Evolutionary conservation across 2,797 vertebrate genomes (phyloP), one percentile per base, ranked within the genome.

Genomic region (Eleutherodactylus coqui): DNA sequence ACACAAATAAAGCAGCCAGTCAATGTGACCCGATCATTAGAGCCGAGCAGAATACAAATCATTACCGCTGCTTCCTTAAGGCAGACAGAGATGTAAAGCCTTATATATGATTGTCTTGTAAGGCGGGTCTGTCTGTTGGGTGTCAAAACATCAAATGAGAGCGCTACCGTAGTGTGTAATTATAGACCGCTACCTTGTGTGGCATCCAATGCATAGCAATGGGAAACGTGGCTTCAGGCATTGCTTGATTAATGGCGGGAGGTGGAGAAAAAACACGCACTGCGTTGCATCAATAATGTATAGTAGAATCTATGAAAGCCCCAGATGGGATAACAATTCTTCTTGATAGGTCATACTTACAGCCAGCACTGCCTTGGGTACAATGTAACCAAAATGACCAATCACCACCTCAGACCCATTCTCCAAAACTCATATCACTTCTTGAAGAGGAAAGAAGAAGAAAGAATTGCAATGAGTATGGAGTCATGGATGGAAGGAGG

Each of bases 31-130:
- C 21, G 24, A 72, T 53, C 64, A 82, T 36, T 13, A 19, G 32
- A 82, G 17, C 16, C 45, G 1, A 29, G 45, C 49, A 38, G 80
- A 82, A 82, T 82, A 82, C 80, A 73, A 82, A 72, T 73, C 21
- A 41, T 32, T 34, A 0, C 67, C 21, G 38, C 47, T 29, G 17
- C 27, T 38, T 55, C 43, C 41, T 34, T n/a, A 21, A 19, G 45
- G 14, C 77, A 47, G 60, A 47, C 19, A 3, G 16, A 58, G 29
- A n/a, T 38, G 51, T 16, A 38, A 10, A 13, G 29, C n/a, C 17
- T 55, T 77, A 16, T 13, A 13, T 58, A 38, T 55, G 75, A 55
- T 3, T 2, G 27, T 55, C 24, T 55, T 53, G 55, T 77, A 77
- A n/a, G 75, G 47, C 27, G 9, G 58, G 24, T 8, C 41, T 7